Evolutionary conservation across 2,888 invertebrate genomes (phyloP).

Genomic region (Zeuzera pyrina): DNA sequence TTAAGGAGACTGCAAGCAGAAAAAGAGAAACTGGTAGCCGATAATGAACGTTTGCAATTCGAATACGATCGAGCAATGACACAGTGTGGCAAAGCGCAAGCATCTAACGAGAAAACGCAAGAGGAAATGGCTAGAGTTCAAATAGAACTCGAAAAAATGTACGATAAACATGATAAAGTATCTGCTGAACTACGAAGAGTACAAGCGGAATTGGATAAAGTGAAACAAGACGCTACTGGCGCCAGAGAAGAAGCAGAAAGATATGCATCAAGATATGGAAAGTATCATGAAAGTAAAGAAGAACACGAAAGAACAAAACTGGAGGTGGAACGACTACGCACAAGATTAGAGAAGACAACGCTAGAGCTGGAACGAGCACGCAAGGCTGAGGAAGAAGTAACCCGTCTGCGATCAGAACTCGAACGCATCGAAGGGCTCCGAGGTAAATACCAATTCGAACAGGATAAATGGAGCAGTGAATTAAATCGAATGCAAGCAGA

Average conservation of each 20-base stretch:
- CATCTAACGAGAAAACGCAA: slow-evolving; percentile 89
- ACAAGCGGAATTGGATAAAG: slow-evolving; percentile 82
- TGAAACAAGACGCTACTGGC: slow-evolving; percentile 80
- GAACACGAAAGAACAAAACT: slow-evolving; percentile 84
- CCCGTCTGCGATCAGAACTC: slow-evolving; percentile 78
- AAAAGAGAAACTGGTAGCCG: slow-evolving; percentile 88
- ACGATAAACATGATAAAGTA: slow-evolving; percentile 90
- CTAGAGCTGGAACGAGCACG: slow-evolving; percentile 84
- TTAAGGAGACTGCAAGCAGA: slow-evolving; percentile 86
- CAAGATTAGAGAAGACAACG: slow-evolving; percentile 85
- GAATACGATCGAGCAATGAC: slow-evolving; percentile 90
- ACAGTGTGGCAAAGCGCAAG: slow-evolving; percentile 88
- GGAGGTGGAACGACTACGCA: slow-evolving; percentile 85
- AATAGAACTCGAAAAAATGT: slow-evolving; percentile 90
- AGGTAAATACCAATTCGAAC: slow-evolving; percentile 74
- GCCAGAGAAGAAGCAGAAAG: slow-evolving; percentile 85
- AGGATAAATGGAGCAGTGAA: slow-evolving; percentile 71
- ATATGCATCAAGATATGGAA: slow-evolving; percentile 80
- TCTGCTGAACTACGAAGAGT: slow-evolving; percentile 87
- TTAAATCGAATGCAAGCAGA: slow-evolving; percentile 85
- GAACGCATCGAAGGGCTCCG: slow-evolving; percentile 82
- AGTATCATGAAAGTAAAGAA: slow-evolving; percentile 84
- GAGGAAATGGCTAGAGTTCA: slow-evolving; percentile 91
- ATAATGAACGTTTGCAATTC: slow-evolving; percentile 87
- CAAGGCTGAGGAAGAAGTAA: slow-evolving; percentile 78